phyloP scores from a whole-genome alignment of 2,797 vertebrate genomes.

The Cyclura pinguis region DNA sequence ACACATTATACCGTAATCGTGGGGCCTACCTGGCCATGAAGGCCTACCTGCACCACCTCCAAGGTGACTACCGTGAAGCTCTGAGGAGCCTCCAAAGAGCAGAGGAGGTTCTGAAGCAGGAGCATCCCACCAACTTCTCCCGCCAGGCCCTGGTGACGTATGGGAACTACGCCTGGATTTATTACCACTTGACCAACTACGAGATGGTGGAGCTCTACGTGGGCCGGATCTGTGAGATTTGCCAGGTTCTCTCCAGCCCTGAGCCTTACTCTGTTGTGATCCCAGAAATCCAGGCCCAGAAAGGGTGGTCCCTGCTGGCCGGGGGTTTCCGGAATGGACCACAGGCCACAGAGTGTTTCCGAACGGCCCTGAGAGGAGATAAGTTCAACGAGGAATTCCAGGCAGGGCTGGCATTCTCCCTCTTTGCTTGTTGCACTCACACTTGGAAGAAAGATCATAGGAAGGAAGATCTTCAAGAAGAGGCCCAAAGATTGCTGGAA shows the following conservation, averaged over 20 bases:
- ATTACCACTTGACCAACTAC: constrained; percentile 48
- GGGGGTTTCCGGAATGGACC: constrained; percentile 59
- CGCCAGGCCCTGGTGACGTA: constrained; percentile 69
- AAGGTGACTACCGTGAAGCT: constrained; percentile 51
- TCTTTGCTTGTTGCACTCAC: constrained; percentile 30
- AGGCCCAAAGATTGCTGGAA: not conserved
- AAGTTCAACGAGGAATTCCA: constrained; percentile 61
- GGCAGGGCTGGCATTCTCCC: constrained; percentile 69
- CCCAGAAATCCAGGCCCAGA: constrained; percentile 72
- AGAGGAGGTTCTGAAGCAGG: constrained; percentile 45
- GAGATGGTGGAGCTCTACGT: constrained; percentile 57
- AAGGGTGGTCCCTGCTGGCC: constrained; percentile 75
- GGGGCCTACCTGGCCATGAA: constrained; percentile 70
- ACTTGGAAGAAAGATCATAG: rapidly evolving
- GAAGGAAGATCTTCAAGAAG: rapidly evolving
- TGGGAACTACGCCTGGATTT: constrained; percentile 65
- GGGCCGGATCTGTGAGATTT: constrained; percentile 62
- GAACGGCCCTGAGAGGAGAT: constrained; percentile 69
- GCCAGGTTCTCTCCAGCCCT: constrained; percentile 60
- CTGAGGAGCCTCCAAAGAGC: constrained; percentile 70
- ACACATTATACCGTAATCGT: constrained; percentile 49
- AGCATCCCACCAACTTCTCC: constrained; percentile 30
- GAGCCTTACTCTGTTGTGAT: constrained; percentile 59
- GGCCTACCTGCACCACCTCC: constrained; percentile 72
- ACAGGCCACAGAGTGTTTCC: constrained; percentile 70